Percentiles rank a stretch among this genome's conserved stretches.
Evolutionary conservation across 2,113 vertebrate species (phyloP).

Genomic region (Corvus moneduloides): DNA sequence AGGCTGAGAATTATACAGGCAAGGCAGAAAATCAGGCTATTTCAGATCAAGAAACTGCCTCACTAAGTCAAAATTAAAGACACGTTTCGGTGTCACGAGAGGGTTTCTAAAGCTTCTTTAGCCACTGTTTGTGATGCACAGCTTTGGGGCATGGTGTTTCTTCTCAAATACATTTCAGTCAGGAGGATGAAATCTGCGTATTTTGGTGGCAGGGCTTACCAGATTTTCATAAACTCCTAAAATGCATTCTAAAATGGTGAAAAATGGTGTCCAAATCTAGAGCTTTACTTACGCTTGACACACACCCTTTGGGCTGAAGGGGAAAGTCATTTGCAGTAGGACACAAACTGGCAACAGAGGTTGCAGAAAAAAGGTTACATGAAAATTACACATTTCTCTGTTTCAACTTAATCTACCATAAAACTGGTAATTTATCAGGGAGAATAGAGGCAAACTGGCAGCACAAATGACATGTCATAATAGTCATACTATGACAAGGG

Average conservation of each 20-base stretch:
- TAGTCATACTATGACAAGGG: background rate
- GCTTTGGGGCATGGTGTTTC: background rate
- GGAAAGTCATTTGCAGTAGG: background rate
- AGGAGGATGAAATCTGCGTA: background rate
- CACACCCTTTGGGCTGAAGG: background rate
- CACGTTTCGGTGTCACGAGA: background rate
- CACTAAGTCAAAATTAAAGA: background rate
- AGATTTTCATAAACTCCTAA: background rate
- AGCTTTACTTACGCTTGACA: background rate
- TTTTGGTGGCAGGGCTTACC: background rate
- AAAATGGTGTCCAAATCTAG: background rate
- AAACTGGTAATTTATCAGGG: constrained; percentile 9
- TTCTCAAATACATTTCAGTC: background rate
- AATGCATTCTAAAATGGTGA: background rate
- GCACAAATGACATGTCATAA: constrained; percentile 5
- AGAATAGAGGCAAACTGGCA: constrained; percentile 11
- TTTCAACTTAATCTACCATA: background rate
- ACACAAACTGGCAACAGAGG: background rate
- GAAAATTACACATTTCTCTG: background rate
- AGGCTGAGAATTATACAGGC: background rate
- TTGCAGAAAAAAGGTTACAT: background rate
- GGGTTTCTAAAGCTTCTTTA: background rate
- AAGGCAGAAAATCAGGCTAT: background rate
- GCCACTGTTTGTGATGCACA: fast-evolving
- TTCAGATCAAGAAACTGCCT: background rate